A percentile compares a stretch with the other conserved stretches of the same genome.
Conservation (phyloP, 2,888 invertebrate genomes). For the Pollenia labialis region DNA sequence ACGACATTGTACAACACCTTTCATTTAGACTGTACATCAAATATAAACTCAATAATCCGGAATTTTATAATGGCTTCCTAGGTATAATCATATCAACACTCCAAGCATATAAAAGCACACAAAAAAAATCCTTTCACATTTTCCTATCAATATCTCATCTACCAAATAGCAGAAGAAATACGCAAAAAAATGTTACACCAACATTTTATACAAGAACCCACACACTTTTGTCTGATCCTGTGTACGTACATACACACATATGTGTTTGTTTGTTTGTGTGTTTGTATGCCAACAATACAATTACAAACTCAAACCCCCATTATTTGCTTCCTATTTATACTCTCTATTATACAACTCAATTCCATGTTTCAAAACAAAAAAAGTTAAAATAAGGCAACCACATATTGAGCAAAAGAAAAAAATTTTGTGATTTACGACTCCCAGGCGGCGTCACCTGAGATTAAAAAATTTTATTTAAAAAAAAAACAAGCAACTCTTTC, state of each 20-base stretch:
- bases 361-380: conserved; percentile 54
- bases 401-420: conserved; percentile 59
- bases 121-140: conserved; percentile 64
- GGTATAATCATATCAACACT: conserved; percentile 73
- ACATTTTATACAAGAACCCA: conserved; percentile 20
- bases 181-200: conserved; percentile 37
- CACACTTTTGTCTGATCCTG: neutral
- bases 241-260: neutral
- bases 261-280: neutral
- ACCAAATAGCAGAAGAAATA: conserved; percentile 50
- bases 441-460: conserved; percentile 84
- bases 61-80: conserved; percentile 73
- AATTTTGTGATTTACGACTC: conserved; percentile 81
- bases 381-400: conserved; percentile 60
- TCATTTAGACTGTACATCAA: conserved; percentile 73
- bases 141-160: conserved; percentile 79
- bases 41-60: conserved; percentile 72
- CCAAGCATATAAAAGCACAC: conserved; percentile 38
- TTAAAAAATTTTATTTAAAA: conserved; percentile 79
- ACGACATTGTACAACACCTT: conserved; percentile 50
- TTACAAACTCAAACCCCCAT: conserved; percentile 59
- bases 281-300: conserved; percentile 49
- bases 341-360: conserved; percentile 68
- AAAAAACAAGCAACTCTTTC: conserved; percentile 71
- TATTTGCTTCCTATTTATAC: conserved; percentile 35